A percentile compares a stretch with the other conserved stretches of the same genome.
Conservation (phyloP, 92 coral and sea anemone species). For the Siderastrea siderea region DNA sequence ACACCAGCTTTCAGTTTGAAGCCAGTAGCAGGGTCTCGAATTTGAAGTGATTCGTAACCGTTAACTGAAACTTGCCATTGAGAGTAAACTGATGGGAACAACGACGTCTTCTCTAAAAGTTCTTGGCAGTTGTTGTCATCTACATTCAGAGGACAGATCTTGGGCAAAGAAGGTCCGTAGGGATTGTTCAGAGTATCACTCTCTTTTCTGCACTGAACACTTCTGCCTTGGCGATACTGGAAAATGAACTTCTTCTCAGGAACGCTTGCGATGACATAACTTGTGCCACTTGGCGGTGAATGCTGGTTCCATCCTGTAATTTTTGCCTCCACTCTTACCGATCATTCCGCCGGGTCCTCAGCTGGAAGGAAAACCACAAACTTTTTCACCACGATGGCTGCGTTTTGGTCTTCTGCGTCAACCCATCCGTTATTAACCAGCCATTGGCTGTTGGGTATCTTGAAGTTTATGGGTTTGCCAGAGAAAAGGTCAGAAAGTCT, state of each 20-base stretch:
- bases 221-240: slow-evolving; percentile 27
- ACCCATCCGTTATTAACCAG: slow-evolving; percentile 51
- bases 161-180: slow-evolving; percentile 45
- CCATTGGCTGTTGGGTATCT: slow-evolving; percentile 56
- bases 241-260: too few species aligned
- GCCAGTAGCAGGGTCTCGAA: slow-evolving; percentile 38
- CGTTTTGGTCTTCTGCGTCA: slow-evolving; percentile 8
- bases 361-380: slow-evolving; percentile 49
- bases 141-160: slow-evolving; percentile 46
- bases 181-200: slow-evolving; percentile 44
- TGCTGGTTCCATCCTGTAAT: slow-evolving; percentile 37
- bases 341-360: slow-evolving; percentile 6
- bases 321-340: slow-evolving; percentile 23
- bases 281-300: slow-evolving; percentile 15
- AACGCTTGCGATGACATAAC: slow-evolving; percentile 28
- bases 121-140: slow-evolving; percentile 62
- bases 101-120: slow-evolving; percentile 40
- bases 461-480: slow-evolving; percentile 32
- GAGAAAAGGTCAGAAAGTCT: slow-evolving; percentile 27
- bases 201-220: slow-evolving; percentile 35
- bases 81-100: slow-evolving; percentile 56
- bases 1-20: slow-evolving; percentile 49
- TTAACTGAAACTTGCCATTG: slow-evolving; percentile 31
- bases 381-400: slow-evolving; percentile 49
- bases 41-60: slow-evolving; percentile 43